Evolutionary conservation across 2,113 vertebrate genomes (phyloP).

Genomic region (Psammodynastes pulverulentus): DNA sequence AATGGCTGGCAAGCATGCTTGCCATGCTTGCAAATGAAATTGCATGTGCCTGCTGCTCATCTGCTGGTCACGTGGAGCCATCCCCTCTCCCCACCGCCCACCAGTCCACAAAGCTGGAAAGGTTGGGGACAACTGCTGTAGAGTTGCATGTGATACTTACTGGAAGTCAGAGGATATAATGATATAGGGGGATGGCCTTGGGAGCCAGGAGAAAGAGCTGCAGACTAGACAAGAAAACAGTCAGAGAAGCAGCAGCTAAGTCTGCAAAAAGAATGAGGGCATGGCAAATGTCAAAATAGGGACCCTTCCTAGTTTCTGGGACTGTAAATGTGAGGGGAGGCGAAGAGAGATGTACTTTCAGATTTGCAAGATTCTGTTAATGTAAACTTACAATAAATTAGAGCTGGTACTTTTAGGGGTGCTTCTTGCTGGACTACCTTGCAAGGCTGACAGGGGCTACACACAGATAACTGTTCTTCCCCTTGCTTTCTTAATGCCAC

Average conservation of each 20-base stretch:
- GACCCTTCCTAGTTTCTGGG: neutral
- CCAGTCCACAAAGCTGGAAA: neutral
- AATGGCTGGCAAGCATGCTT: neutral
- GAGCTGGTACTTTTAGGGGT: neutral
- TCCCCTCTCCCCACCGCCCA: neutral
- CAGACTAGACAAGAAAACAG: neutral
- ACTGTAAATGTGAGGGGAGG: neutral
- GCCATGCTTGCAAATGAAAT: neutral
- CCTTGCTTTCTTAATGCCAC: neutral
- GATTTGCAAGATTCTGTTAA: neutral
- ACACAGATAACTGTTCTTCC: neutral
- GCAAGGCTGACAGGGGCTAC: no score
- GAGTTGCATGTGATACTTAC: neutral
- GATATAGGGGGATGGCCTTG: neutral
- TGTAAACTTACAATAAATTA: neutral
- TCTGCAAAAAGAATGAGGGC: neutral
- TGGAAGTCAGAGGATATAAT: neutral
- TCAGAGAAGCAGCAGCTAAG: neutral
- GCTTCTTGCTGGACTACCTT: neutral
- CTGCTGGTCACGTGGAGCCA: neutral
- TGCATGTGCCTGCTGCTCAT: neutral
- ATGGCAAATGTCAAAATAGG: neutral
- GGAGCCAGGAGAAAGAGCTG: neutral
- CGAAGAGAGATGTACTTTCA: neutral
- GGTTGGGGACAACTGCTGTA: neutral